Conservation (phyloP, 2,113 vertebrate species). For the Sigmodon hispidus region DNA sequence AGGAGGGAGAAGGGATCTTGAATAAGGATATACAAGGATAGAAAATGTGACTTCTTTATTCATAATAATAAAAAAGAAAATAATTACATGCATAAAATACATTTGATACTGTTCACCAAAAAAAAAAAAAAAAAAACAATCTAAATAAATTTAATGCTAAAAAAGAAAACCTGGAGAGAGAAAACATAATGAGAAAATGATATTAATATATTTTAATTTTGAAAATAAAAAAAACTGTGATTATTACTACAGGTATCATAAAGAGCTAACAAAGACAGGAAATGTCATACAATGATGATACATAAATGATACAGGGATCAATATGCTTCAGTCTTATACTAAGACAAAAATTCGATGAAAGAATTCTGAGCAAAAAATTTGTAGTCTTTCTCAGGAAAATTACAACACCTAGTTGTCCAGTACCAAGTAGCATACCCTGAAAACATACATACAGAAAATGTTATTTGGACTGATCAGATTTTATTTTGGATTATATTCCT, state of each 20-base stretch:
- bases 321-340: neutral
- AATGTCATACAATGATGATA: neutral
- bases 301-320: neutral
- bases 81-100: too few relatives aligned
- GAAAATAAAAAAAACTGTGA: neutral
- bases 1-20: too few relatives aligned
- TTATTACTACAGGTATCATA: neutral
- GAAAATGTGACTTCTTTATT: too few relatives aligned
- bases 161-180: neutral
- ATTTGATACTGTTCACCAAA: too few relatives aligned
- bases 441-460: neutral
- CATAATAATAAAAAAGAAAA: too few relatives aligned
- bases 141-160: too few relatives aligned
- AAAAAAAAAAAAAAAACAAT: too few relatives aligned
- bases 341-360: neutral
- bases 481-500: too few relatives aligned
- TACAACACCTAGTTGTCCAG: neutral
- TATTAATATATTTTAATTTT: neutral
- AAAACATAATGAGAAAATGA: neutral
- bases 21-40: too few relatives aligned
- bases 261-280: neutral
- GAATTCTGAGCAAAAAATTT: neutral
- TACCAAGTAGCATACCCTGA: neutral
- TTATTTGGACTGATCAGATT: neutral
- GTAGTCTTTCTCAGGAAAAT: neutral